Base-by-base conservation (phyloP, 2,888 invertebrate species). In the Tinea trinotella region DNA sequence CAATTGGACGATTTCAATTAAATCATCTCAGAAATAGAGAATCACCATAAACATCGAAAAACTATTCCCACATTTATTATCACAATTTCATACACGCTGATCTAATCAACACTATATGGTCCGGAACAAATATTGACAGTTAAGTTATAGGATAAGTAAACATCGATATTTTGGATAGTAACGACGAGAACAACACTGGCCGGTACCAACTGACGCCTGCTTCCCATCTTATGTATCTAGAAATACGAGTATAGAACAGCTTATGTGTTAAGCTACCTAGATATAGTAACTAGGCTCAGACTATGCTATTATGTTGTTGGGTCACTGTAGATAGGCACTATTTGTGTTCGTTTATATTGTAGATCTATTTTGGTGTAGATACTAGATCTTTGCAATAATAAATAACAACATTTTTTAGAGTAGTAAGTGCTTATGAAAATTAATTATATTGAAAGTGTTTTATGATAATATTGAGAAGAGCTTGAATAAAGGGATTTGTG, bases 181-280 rank as follows among this genome's bases (percentile, higher is more conserved):
- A 17, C 17, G 12, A 46, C 19, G n/a, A n/a, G 15, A n/a, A 20
- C 50, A 24, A 13, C 50, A 15, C 50, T 50, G 24, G 22, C n/a
- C 19, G 19, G 50, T 15, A 24, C 50, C 24, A 50, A 50, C 50
- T 50, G 24, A 50, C 50, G 50, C 50, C 12, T 19, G 50, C 48
- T 17, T 48, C n/a, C 24, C 50, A 50, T 50, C 50, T 50, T 50
- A 50, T 50, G 50, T 50, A 50, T 18, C 48, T 19, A 20, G 48
- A 17, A 19, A 48, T 48, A 48, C 48, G 40, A 40, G 12, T n/a
- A 48, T 19, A 48, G 13, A 40, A 12, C 12, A 19, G 19, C 17
- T 18, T 48, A 48, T 48, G 40, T 40, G 20, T 18, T 48, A n/a
- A 13, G n/a, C 2, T 30, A 30, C 30, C 30, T 30, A 30, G 22